Evolutionary conservation across 2,797 vertebrate species (phyloP).

Genomic region (Sebastes variabilis): DNA sequence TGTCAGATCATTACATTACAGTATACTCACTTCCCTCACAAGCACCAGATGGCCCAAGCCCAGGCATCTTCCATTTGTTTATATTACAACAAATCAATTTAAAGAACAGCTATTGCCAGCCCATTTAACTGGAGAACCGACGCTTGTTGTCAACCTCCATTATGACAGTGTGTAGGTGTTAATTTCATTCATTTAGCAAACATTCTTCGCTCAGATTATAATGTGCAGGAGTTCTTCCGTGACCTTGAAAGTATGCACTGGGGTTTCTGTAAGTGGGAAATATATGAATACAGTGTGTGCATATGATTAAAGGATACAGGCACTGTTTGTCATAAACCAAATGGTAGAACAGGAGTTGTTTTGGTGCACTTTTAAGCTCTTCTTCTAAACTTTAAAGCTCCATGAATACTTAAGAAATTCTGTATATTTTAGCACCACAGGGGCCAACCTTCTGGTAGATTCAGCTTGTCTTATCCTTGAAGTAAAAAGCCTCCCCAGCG

Average conservation of each 20-base stretch:
- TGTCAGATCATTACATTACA: slow-evolving; percentile 66
- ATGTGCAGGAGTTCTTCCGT: neutral
- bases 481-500: neutral
- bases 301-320: slow-evolving; percentile 14
- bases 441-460: neutral
- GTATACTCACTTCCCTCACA: slow-evolving; percentile 42
- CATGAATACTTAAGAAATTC: slow-evolving; percentile 8
- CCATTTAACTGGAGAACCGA: slow-evolving; percentile 60
- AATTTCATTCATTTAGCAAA: slow-evolving; percentile 46
- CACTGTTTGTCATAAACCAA: neutral
- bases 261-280: neutral
- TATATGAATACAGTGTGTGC: slow-evolving; percentile 9
- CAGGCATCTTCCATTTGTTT: slow-evolving; percentile 64
- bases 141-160: slow-evolving; percentile 42
- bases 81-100: slow-evolving; percentile 69
- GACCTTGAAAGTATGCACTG: slow-evolving; percentile 40
- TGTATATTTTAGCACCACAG: neutral
- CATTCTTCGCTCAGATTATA: slow-evolving; percentile 8
- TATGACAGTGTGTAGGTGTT: slow-evolving; percentile 53
- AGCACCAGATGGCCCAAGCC: slow-evolving; percentile 64
- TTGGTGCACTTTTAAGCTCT: slow-evolving; percentile 8
- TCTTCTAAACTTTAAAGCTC: slow-evolving; percentile 34
- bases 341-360: neutral
- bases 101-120: slow-evolving; percentile 53
- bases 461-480: neutral